phyloP scores from a whole-genome alignment of 2,113 vertebrate genomes.

The Daubentonia madagascariensis region DNA sequence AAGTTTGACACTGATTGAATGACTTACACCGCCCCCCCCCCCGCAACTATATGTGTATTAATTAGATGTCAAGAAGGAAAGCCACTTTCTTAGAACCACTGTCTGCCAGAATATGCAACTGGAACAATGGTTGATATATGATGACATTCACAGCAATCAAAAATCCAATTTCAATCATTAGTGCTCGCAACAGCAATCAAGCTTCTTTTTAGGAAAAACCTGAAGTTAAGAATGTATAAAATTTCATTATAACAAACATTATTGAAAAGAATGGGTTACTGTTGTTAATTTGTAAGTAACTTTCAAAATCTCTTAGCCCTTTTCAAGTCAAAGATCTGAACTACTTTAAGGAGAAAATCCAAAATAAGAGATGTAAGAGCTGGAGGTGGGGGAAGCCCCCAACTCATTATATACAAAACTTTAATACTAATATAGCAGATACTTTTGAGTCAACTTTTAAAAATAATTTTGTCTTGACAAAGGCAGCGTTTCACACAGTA shows the following conservation, averaged over 20 bases:
- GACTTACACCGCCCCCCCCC: not conserved
- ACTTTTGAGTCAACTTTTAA: not conserved
- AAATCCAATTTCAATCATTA: not conserved
- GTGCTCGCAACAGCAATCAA: not conserved
- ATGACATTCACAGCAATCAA: not conserved
- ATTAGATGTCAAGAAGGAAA: not conserved
- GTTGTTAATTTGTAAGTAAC: not conserved
- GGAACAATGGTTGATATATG: not conserved
- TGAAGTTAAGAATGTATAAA: not conserved
- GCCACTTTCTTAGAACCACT: not conserved
- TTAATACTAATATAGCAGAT: not conserved
- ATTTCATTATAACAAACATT: not conserved
- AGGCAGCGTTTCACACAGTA: not conserved
- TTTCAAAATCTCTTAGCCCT: not conserved
- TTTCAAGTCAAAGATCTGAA: not conserved
- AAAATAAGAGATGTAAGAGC: not conserved
- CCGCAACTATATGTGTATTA: not conserved
- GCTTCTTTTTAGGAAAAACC: not conserved
- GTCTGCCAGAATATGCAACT: not conserved
- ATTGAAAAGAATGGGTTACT: not conserved
- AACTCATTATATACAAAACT: not conserved
- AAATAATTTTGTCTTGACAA: not conserved
- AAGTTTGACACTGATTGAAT: not conserved
- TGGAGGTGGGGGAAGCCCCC: not conserved
- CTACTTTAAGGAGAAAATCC: not conserved